Conservation (phyloP, 2,113 vertebrate genomes). For the Elephas maximus region DNA sequence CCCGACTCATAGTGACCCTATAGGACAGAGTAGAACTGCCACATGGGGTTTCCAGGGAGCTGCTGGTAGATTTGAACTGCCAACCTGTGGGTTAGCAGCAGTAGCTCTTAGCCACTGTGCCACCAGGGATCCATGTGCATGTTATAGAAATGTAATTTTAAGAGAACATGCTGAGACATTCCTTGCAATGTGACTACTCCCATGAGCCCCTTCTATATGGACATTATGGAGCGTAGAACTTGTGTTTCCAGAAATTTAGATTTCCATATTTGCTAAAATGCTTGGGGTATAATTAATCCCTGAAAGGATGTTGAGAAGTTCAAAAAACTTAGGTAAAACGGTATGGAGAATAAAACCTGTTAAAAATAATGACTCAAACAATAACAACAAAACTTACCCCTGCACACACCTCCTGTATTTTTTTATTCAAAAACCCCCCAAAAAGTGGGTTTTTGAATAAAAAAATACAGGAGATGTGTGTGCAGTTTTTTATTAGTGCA, state of each 20-base stretch:
- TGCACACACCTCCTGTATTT: background rate
- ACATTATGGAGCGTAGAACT: background rate
- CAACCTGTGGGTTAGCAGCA: too few species aligned
- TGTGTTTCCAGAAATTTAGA: background rate
- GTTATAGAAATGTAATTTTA: background rate
- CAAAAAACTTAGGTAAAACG: background rate
- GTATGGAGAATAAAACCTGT: background rate
- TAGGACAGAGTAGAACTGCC: too few species aligned
- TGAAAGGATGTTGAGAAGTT: background rate
- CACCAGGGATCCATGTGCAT: background rate
- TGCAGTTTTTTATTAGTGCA: background rate
- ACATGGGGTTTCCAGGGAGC: too few species aligned
- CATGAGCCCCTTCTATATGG: background rate
- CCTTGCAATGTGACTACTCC: background rate
- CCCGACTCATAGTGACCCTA: too few species aligned
- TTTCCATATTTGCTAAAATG: background rate
- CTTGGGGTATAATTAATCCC: background rate
- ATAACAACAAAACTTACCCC: background rate
- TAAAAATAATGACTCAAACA: background rate
- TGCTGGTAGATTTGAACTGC: too few species aligned
- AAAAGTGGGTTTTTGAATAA: too few species aligned
- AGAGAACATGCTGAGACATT: background rate
- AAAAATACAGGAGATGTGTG: too few species aligned
- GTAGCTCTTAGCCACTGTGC: too few species aligned
- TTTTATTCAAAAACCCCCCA: background rate